Conservation (phyloP, 35 echinoderm and acorn worm genomes). For the Heliocidaris erythrogramma region DNA sequence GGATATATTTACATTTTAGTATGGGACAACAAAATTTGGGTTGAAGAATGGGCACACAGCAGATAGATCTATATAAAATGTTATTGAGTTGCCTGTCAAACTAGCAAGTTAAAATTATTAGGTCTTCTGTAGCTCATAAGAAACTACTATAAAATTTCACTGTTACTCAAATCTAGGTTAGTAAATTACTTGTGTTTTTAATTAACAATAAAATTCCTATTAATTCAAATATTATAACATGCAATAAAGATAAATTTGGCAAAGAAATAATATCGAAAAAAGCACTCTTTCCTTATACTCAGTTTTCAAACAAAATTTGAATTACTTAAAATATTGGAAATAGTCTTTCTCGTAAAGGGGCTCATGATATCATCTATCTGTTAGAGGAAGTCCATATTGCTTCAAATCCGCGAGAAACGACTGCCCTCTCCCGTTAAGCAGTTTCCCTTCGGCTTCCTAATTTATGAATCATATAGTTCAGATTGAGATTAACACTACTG, state of each 20-base stretch:
- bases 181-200: neutral
- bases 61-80: neutral
- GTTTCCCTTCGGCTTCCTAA: neutral
- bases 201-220: neutral
- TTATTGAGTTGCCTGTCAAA: neutral
- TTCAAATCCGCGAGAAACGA: neutral
- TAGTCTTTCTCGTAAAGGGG: neutral
- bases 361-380: neutral
- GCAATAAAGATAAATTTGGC: neutral
- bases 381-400: neutral
- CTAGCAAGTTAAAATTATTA: neutral
- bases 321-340: no score
- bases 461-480: neutral
- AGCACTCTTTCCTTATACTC: no score
- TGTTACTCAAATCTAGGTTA: neutral
- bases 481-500: neutral
- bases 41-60: neutral
- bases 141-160: no score
- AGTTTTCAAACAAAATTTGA: no score
- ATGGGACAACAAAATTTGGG: neutral
- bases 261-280: no score
- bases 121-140: no score
- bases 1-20: neutral
- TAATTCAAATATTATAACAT: neutral
- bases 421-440: constrained; percentile 16